Evolutionary conservation across 2,113 vertebrate species (phyloP).

Genomic region (Steatornis caripensis): DNA sequence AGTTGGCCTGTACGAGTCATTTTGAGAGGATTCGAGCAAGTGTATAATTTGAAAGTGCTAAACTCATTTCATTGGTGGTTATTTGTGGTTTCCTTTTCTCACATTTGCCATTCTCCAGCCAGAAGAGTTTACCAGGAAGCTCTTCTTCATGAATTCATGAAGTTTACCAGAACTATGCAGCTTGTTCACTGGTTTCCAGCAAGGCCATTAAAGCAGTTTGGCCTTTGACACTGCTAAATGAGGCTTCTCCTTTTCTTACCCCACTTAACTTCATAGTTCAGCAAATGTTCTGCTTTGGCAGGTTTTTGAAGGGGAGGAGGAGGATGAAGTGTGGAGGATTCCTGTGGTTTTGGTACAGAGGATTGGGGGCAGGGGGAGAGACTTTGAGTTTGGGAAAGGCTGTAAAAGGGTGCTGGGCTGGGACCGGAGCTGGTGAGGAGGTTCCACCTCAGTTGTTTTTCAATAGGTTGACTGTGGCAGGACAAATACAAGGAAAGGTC

Average conservation of each 20-base stretch:
- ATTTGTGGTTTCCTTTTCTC: conserved; percentile 39
- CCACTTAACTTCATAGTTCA: conserved; percentile 4
- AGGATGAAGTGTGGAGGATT: not conserved
- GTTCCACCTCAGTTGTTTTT: conserved; percentile 80
- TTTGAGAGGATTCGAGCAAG: not conserved
- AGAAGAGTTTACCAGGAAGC: not conserved
- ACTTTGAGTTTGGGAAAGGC: conserved; percentile 11
- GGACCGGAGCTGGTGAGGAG: conserved; percentile 76
- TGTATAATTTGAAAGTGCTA: not conserved
- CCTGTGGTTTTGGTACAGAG: not conserved
- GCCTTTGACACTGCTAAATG: conserved; percentile 2
- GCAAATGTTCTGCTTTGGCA: not conserved
- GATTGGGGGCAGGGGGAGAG: not conserved
- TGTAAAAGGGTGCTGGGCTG: conserved; percentile 46
- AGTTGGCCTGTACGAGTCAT: not conserved
- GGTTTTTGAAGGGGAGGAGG: conserved; percentile 9
- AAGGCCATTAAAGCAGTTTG: not conserved
- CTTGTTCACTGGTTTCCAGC: not conserved
- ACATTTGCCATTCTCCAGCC: not conserved
- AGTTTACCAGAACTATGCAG: not conserved
- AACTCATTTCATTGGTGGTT: conserved; percentile 11
- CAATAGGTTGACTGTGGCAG: conserved; percentile 69
- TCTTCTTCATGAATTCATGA: not conserved
- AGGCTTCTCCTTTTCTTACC: not conserved
- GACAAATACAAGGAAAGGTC: conserved; percentile 81